These are phyloP conservation scores for Drosophila prosaltans DNA, from an alignment of 1,140 invertebrate genomes.

Conservation along the genomic window DNA sequence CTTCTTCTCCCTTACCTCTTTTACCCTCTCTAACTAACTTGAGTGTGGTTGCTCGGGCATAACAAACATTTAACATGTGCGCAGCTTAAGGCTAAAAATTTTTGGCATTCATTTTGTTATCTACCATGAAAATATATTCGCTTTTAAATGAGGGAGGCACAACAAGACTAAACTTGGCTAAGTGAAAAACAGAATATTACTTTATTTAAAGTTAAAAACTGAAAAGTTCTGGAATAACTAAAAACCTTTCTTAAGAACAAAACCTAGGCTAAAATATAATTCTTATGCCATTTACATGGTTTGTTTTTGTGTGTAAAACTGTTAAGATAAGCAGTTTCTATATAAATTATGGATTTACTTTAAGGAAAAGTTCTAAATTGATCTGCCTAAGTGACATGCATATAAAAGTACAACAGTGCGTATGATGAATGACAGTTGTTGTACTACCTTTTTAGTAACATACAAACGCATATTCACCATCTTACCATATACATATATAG, in stretches of 20 bases:
- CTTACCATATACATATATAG: not conserved
- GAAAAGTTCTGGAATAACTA: too few species aligned
- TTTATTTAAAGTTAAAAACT: too few species aligned
- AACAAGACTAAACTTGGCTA: too few species aligned
- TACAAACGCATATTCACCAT: not conserved
- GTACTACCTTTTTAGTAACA: slow-evolving; percentile 51
- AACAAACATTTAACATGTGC: slow-evolving; percentile 57
- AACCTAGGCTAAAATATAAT: too few species aligned
- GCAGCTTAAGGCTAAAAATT: slow-evolving; percentile 51
- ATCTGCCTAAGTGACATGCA: slow-evolving; percentile 1
- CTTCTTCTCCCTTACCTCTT: slow-evolving; percentile 3
- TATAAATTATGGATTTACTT: too few species aligned
- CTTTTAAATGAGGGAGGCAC: too few species aligned
- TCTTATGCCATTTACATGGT: too few species aligned
- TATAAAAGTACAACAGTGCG: slow-evolving; percentile 56
- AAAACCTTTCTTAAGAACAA: too few species aligned
- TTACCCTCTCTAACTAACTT: not conserved
- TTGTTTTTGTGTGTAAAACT: too few species aligned
- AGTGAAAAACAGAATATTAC: too few species aligned
- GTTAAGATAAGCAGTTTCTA: too few species aligned
- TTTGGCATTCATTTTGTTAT: slow-evolving; percentile 51
- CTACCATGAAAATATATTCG: too few species aligned
- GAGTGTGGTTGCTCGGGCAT: slow-evolving; percentile 22
- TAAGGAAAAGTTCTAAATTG: not conserved
- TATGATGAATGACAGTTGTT: slow-evolving; percentile 75